Percentiles rank a stretch among this genome's conserved stretches.
Conservation (phyloP, 2,888 invertebrate species). For the Diarsia rubi region DNA sequence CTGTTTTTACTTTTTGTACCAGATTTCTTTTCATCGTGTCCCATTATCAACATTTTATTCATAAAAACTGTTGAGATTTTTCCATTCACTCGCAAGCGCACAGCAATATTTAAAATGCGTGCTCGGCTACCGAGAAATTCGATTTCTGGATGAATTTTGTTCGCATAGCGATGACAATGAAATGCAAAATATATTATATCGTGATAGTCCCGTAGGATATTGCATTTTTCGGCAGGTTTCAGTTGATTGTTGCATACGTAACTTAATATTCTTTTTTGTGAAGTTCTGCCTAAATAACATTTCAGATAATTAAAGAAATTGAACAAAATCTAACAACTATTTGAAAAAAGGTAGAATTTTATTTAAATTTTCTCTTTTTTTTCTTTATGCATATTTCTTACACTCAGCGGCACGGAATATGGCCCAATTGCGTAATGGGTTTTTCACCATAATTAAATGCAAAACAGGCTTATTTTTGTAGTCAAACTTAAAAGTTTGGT, state of each 20-base stretch:
- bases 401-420: too few relatives aligned
- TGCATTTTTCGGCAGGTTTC: slow-evolving; percentile 16
- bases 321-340: not conserved
- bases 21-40: not conserved
- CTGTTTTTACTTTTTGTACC: not conserved
- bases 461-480: too few relatives aligned
- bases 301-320: not conserved
- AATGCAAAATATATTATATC: slow-evolving; percentile 35
- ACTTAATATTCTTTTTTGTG: not conserved
- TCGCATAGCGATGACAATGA: slow-evolving; percentile 32
- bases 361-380: too few relatives aligned
- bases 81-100: slow-evolving; percentile 16
- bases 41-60: too few relatives aligned
- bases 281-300: not conserved
- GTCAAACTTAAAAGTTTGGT: not conserved
- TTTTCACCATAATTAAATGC: too few relatives aligned
- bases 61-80: slow-evolving; percentile 19
- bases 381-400: too few relatives aligned
- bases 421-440: too few relatives aligned
- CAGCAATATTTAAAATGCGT: slow-evolving; percentile 43
- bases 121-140: slow-evolving; percentile 40
- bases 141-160: slow-evolving; percentile 41
- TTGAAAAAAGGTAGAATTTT: not conserved
- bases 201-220: not conserved
- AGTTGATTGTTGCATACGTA: slow-evolving; percentile 2